These are phyloP conservation scores for Antheraea mylitta DNA, from an alignment of 1,140 invertebrate species.

Conservation along the genomic window DNA sequence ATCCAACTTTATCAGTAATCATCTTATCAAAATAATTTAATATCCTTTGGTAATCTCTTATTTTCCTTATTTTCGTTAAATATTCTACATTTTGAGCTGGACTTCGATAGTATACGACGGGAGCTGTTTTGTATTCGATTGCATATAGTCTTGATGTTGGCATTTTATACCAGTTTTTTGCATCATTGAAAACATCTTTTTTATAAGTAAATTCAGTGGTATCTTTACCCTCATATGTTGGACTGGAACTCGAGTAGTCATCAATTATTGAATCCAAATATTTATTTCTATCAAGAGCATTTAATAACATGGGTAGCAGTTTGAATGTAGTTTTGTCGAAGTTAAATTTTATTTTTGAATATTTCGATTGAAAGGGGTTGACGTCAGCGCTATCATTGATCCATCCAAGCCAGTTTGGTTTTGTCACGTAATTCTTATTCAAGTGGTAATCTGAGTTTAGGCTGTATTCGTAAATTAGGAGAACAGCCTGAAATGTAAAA, in stretches of 20 bases:
- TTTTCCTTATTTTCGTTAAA: slow-evolving; percentile 53
- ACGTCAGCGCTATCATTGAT: slow-evolving; percentile 43
- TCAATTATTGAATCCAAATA: slow-evolving; percentile 44
- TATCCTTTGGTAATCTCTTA: slow-evolving; percentile 52
- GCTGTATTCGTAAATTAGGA: slow-evolving; percentile 56
- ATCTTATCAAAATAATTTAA: slow-evolving; percentile 59
- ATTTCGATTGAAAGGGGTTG: slow-evolving; percentile 36
- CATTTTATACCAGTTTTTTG: slow-evolving; percentile 49
- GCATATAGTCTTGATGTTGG: slow-evolving; percentile 46
- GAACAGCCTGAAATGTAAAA: slow-evolving; percentile 47
- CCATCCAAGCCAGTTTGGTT: slow-evolving; percentile 44
- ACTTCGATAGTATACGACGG: slow-evolving; percentile 45
- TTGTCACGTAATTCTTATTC: slow-evolving; percentile 17
- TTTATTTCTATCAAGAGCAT: slow-evolving; percentile 49
- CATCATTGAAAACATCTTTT: slow-evolving; percentile 43
- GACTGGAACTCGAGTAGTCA: slow-evolving; percentile 36
- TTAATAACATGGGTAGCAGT: slow-evolving; percentile 53
- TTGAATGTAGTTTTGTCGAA: slow-evolving; percentile 46
- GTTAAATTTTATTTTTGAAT: slow-evolving; percentile 43
- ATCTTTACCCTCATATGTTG: slow-evolving; percentile 28
- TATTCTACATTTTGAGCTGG: slow-evolving; percentile 45
- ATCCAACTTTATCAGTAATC: slow-evolving; percentile 45
- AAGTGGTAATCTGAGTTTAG: slow-evolving; percentile 30
- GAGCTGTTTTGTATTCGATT: slow-evolving; percentile 54
- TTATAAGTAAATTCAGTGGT: slow-evolving; percentile 32